Evolutionary conservation across 2,797 vertebrate genomes (phyloP).

Genomic region (Eospalax fontanierii): DNA sequence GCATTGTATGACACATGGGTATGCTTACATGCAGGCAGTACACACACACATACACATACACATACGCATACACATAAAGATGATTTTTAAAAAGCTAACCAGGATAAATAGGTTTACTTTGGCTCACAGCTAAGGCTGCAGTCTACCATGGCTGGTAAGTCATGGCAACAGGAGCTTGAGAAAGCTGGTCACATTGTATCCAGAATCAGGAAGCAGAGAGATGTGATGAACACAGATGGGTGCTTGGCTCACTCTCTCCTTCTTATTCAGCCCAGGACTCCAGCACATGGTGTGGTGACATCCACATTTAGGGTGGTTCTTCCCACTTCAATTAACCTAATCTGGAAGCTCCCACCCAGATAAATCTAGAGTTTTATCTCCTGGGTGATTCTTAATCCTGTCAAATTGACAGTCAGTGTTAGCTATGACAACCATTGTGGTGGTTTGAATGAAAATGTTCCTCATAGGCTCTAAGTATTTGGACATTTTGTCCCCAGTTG

Average conservation of each 20-base stretch:
- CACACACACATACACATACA: too few species aligned
- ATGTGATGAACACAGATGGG: rapidly evolving
- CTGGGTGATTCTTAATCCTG: not conserved
- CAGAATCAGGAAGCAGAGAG: not conserved
- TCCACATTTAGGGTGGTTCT: not conserved
- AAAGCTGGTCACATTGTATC: not conserved
- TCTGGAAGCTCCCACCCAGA: not conserved
- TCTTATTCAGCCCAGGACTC: not conserved
- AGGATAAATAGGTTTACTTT: not conserved
- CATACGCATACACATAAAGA: too few species aligned
- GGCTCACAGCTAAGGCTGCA: not conserved
- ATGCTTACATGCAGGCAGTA: too few species aligned
- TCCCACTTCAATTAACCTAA: not conserved
- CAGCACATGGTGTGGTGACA: not conserved
- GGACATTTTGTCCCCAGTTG: too few species aligned
- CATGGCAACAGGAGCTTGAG: too few species aligned
- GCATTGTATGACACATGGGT: too few species aligned
- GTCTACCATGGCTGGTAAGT: too few species aligned
- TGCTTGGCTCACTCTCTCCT: not conserved
- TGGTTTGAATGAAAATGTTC: too few species aligned
- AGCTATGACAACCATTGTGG: not conserved
- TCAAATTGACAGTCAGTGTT: too few species aligned
- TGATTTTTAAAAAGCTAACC: too few species aligned
- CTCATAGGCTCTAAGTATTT: too few species aligned
- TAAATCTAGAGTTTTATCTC: not conserved